Base-by-base conservation (phyloP, 2,888 invertebrate species). In the Mimachlamys varia region DNA sequence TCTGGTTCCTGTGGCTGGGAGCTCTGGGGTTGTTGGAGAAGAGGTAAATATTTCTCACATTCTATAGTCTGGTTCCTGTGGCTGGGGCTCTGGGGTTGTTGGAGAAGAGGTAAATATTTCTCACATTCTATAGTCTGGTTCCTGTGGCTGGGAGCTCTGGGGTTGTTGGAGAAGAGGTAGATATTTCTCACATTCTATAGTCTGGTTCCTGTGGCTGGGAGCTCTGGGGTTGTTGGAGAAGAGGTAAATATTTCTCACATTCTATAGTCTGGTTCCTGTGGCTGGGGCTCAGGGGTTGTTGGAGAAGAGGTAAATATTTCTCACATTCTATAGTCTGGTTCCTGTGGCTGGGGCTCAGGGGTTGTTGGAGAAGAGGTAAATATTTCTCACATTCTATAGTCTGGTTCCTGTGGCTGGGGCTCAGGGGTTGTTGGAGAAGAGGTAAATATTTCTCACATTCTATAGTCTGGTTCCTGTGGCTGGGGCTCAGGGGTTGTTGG, bases 81-180 rank as follows among this genome's bases (percentile, higher is more conserved):
- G 92, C 91, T 7, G 89, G 89, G 38, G 53, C 2, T 89, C 89
- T n/a, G 93, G 93, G 22, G 90, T 91, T 33, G 92, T 94, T 27
- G 93, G 93, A 19, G 91, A 93, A 62, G 87, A 92, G 94, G 95
- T 95, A 90, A 58, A 22, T 88, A 38, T 19, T 58, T 88, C 90
- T 96, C 13, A 93, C 94, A 17, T 90, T 93, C n/a, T 92, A 96
- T 10, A 93, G 92, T 44, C 92, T 95, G 10, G 91, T 95, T 2
- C 90, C 93, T 10, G 88, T 93, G 17, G 92, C 91, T 7, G 89
- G 89, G 38, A 49, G 53, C 2, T 89, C 89, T n/a, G 93, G 93
- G 22, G 90, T 91, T 33, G 92, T 94, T 27, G 93, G 93, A 19
- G 91, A 93, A 62, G 87, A 92, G 94, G 95, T 95, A 90, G n/a